Evolutionary conservation across 2,888 invertebrate species (phyloP).

Genomic region (Coelopa pilipes): DNA sequence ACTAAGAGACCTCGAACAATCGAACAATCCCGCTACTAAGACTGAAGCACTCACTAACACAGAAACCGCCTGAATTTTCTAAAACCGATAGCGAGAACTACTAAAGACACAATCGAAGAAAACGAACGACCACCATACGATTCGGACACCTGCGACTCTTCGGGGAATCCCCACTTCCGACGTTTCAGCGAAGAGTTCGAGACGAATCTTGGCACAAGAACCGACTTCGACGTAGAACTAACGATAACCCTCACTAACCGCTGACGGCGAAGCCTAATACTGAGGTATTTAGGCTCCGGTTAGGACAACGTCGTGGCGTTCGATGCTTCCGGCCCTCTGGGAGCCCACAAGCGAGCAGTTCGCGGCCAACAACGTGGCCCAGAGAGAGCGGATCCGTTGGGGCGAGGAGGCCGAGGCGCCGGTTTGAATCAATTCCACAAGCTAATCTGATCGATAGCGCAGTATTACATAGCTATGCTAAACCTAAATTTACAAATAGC

Average conservation of each 20-base stretch:
- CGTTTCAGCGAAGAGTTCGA: neutral
- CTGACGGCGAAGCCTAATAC: too few relatives aligned
- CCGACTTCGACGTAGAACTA: neutral
- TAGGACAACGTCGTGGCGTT: neutral
- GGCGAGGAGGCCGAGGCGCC: too few relatives aligned
- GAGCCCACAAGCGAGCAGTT: neutral
- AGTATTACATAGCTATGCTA: neutral
- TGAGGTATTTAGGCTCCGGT: neutral
- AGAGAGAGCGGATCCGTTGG: too few relatives aligned
- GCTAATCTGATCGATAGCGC: too few relatives aligned
- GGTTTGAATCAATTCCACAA: too few relatives aligned
- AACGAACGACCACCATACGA: too few relatives aligned
- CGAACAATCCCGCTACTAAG: slow-evolving; percentile 35
- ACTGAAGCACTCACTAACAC: slow-evolving; percentile 27
- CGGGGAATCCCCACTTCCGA: neutral
- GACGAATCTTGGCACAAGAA: neutral
- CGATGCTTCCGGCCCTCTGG: neutral
- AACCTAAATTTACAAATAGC: neutral
- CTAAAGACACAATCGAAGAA: neutral
- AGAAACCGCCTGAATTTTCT: slow-evolving; percentile 14
- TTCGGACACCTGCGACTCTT: neutral
- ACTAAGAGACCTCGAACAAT: slow-evolving; percentile 15
- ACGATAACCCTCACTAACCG: too few relatives aligned
- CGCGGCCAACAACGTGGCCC: too few relatives aligned
- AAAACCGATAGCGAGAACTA: neutral